A percentile compares a stretch with the other conserved stretches of the same genome.
Conservation (phyloP, 1,140 invertebrate species). For the Danaus melanippus region DNA sequence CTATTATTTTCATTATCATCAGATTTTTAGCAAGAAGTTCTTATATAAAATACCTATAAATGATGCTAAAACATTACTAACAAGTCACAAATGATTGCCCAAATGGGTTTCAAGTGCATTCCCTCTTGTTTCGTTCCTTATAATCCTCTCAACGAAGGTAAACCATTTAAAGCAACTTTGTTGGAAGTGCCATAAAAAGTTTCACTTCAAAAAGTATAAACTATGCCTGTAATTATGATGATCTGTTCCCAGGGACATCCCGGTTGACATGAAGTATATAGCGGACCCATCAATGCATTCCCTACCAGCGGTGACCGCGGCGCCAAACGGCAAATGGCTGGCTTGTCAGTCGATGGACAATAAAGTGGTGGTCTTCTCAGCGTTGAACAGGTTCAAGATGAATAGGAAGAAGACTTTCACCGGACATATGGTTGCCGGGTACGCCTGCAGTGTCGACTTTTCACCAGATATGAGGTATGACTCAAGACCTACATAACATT, state of each 20-base stretch:
- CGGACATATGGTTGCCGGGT: slow-evolving; percentile 99
- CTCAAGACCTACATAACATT: not conserved
- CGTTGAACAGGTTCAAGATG: slow-evolving; percentile 95
- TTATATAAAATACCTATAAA: too few relatives aligned
- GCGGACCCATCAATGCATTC: slow-evolving; percentile 99
- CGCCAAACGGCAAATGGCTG: slow-evolving; percentile 98
- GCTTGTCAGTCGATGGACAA: slow-evolving; percentile 99
- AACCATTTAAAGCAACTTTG: too few relatives aligned
- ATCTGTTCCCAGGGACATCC: slow-evolving; percentile 87
- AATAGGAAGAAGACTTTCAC: slow-evolving; percentile 98
- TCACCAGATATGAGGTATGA: slow-evolving; percentile 97
- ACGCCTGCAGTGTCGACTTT: slow-evolving; percentile 97
- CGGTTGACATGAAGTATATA: slow-evolving; percentile 99
- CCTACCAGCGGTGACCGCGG: slow-evolving; percentile 95
- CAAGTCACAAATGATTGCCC: too few relatives aligned
- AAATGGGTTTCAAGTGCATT: too few relatives aligned
- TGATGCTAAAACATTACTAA: too few relatives aligned
- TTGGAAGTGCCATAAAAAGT: too few relatives aligned
- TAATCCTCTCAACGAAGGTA: too few relatives aligned
- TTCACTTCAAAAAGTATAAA: too few relatives aligned
- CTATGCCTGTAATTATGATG: not conserved
- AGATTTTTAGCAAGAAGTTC: too few relatives aligned
- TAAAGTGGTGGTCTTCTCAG: slow-evolving; percentile 98
- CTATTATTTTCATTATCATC: too few relatives aligned
- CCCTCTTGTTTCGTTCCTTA: too few relatives aligned